Base-by-base conservation (phyloP, 2,113 vertebrate genomes). In the Struthidea cinerea region DNA sequence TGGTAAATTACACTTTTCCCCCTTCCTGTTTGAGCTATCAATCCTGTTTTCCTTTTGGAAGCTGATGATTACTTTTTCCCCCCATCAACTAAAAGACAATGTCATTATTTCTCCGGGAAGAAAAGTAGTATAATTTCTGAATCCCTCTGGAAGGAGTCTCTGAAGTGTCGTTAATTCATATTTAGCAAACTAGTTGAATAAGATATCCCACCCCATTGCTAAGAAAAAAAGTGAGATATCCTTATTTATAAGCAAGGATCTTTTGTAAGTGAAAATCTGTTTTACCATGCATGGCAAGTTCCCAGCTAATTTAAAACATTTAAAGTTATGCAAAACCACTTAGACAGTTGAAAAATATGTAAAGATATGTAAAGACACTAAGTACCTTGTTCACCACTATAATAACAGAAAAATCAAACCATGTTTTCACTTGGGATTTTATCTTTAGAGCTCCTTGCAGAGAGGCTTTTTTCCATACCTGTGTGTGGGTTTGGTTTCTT, bases 301-400 rank as follows among this genome's bases (percentile, higher is more conserved):
- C 64, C 28, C 60, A 87, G 80, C 81, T 94, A 89, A 95, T 94
- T 93, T 96, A 68, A 94, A 96, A 91, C 91, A 90, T 95, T 94
- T 89, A 92, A 96, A 96, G 91, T 94, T 95, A 96, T 93, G 92
- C 96, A 94, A 96, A 96, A 96, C 87, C 90, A 70, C 90, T 95
- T 96, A 93, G 88, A 92, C 73, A 84, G 82, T 87, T 89, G 79
- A 93, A 96, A 96, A 95, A 95, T 64, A 93, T 93, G 93, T 96
- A 96, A 95, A 96, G 94, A 93, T 95, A 91, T 96, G 90, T 95
- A 96, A 94, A 96, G 94, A 87, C 93, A 93, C 59, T 96, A 96
- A 95, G 71, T 85, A 96, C 92, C 96, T 95, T 96, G 94, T 96
- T 96, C 84, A 27, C 86, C 84, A 20, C 53, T 87, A 32, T 82